phyloP scores from a whole-genome alignment of 1,140 invertebrate genomes.

The Bradysia coprophila region DNA sequence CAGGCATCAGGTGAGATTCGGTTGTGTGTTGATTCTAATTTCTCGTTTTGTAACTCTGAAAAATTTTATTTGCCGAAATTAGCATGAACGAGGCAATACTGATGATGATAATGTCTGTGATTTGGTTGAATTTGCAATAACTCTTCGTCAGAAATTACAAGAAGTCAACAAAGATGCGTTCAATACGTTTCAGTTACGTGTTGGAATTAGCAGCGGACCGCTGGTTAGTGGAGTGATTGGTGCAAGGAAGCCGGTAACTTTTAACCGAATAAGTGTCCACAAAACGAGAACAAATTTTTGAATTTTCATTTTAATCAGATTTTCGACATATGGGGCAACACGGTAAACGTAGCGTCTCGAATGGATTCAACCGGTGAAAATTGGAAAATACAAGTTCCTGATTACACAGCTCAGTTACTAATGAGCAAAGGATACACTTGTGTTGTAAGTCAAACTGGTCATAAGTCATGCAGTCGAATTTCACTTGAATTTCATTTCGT shows the following conservation, averaged over 20 bases:
- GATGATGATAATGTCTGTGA: constrained; percentile 64
- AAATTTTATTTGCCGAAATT: not conserved
- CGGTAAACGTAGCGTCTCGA: constrained; percentile 85
- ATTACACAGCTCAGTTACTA: constrained; percentile 48
- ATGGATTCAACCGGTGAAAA: constrained; percentile 84
- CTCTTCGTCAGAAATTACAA: constrained; percentile 74
- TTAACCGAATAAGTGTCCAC: no score
- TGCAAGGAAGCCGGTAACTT: constrained; percentile 88
- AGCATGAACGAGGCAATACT: constrained; percentile 12
- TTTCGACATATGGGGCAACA: constrained; percentile 96
- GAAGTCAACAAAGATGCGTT: constrained; percentile 93
- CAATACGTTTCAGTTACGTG: constrained; percentile 88
- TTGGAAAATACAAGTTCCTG: constrained; percentile 74
- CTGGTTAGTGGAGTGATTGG: constrained; percentile 95
- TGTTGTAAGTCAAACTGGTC: constrained; percentile 11
- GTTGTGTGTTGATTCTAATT: not conserved
- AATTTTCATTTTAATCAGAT: no score
- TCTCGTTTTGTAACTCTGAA: not conserved
- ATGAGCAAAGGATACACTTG: constrained; percentile 18
- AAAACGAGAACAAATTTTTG: no score
- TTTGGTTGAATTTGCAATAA: constrained; percentile 84
- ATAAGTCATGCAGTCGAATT: not conserved
- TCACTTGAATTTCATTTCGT: not conserved
- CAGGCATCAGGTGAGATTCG: constrained; percentile 40
- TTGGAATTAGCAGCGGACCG: constrained; percentile 67